These are phyloP conservation scores for Laticauda laticaudata DNA, from an alignment of 2,113 vertebrate species.

Conservation along the genomic window DNA sequence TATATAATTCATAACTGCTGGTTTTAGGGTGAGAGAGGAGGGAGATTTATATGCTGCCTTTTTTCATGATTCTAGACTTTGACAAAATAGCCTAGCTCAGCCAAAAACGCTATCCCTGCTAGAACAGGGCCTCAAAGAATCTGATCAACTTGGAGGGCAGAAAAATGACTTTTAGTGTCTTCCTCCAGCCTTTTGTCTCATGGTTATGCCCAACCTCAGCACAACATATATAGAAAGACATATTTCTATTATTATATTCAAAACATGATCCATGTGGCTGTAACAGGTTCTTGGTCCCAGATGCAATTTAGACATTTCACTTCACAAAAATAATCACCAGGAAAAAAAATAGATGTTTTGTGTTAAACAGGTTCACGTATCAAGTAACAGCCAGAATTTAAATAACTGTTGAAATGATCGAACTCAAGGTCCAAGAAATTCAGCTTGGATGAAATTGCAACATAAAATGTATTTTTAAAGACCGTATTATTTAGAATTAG, in stretches of 20 bases:
- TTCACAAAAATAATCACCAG: neutral
- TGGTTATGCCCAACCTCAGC: too few species aligned
- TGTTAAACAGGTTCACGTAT: neutral
- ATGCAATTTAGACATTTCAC: neutral
- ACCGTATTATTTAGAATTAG: neutral
- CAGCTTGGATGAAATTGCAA: neutral
- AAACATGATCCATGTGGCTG: neutral
- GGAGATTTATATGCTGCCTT: neutral
- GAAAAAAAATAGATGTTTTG: neutral
- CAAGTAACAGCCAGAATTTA: neutral
- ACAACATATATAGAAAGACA: neutral
- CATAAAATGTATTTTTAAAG: neutral
- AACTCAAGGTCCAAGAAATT: neutral
- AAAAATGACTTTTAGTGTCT: neutral
- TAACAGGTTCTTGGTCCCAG: neutral
- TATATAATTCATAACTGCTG: neutral
- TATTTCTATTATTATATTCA: neutral
- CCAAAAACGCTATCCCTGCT: neutral
- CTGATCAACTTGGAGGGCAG: neutral
- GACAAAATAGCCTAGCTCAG: neutral
- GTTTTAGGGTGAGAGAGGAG: too few species aligned
- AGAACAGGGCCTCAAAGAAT: neutral
- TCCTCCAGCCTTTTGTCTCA: neutral
- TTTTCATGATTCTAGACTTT: neutral
- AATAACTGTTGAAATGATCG: neutral